phyloP scores from a whole-genome alignment of 2,888 invertebrate genomes.

The Ennomos quercinarius region DNA sequence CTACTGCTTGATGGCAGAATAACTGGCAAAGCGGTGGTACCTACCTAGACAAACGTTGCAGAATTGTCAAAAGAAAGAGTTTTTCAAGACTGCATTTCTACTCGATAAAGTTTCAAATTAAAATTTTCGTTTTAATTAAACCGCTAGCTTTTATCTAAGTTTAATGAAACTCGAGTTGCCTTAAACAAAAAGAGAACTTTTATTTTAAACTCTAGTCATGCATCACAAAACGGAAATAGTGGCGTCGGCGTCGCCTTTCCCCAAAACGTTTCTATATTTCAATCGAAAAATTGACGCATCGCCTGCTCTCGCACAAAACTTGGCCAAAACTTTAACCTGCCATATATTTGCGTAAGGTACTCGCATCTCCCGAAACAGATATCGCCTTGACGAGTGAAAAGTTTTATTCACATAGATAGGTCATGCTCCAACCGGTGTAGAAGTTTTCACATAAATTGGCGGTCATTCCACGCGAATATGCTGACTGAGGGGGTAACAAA shows the following conservation, averaged over 20 bases:
- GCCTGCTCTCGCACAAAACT: conserved; percentile 73
- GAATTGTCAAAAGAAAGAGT: too few relatives aligned
- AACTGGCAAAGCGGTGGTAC: too few relatives aligned
- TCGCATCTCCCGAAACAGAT: conserved; percentile 67
- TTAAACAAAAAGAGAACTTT: background rate
- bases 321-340: conserved; percentile 80
- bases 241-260: conserved; percentile 87
- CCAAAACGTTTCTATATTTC: conserved; percentile 75
- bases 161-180: too few relatives aligned
- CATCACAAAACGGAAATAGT: conserved; percentile 84
- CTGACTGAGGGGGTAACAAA: conserved; percentile 85
- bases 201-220: conserved; percentile 10
- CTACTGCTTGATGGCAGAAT: too few relatives aligned
- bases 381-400: conserved; percentile 82
- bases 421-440: conserved; percentile 78
- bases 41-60: too few relatives aligned
- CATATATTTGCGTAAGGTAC: conserved; percentile 82
- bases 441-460: conserved; percentile 85
- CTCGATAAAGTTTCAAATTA: too few relatives aligned
- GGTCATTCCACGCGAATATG: conserved; percentile 85
- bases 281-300: conserved; percentile 82
- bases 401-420: conserved; percentile 80
- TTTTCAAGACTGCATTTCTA: too few relatives aligned
- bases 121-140: too few relatives aligned
- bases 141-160: background rate